Percentiles rank a stretch among this genome's conserved stretches.
phyloP scores from a whole-genome alignment of 2,888 invertebrate genomes.

The Eupithecia tripunctaria region DNA sequence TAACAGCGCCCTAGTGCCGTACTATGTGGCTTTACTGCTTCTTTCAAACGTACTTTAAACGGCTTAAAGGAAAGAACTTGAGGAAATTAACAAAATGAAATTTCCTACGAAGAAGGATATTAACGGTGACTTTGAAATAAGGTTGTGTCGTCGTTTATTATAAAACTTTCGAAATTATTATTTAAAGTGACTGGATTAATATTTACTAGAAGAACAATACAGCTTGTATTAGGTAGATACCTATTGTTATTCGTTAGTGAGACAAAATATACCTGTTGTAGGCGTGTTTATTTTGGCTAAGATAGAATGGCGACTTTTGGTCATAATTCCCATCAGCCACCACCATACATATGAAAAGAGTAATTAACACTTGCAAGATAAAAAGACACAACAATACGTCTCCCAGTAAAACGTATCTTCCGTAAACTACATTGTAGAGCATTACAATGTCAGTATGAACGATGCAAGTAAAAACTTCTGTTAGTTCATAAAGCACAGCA shows the following conservation, averaged over 20 bases:
- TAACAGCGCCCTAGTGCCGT: constrained; percentile 35
- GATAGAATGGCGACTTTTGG: background rate
- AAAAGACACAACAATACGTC: background rate
- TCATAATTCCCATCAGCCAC: background rate
- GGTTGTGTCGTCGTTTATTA: background rate
- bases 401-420: constrained; percentile 1
- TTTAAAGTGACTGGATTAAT: background rate
- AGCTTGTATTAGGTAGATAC: background rate
- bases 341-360: background rate
- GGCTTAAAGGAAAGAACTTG: constrained; percentile 27
- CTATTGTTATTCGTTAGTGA: background rate
- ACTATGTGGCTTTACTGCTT: constrained; percentile 48
- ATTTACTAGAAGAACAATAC: background rate
- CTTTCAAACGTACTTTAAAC: constrained; percentile 35
- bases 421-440: constrained; percentile 6
- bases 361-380: background rate
- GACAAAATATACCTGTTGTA: background rate
- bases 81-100: constrained; percentile 33
- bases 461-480: constrained; percentile 18
- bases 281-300: too few species aligned
- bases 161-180: constrained; percentile 3
- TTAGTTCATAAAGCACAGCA: constrained; percentile 29
- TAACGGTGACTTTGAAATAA: constrained; percentile 14
- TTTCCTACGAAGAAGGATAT: constrained; percentile 10
- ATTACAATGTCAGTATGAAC: constrained; percentile 14